A percentile compares a stretch with the other conserved stretches of the same genome.
phyloP scores from a whole-genome alignment of 2,113 vertebrate species.

The Leucopternis melanops region DNA sequence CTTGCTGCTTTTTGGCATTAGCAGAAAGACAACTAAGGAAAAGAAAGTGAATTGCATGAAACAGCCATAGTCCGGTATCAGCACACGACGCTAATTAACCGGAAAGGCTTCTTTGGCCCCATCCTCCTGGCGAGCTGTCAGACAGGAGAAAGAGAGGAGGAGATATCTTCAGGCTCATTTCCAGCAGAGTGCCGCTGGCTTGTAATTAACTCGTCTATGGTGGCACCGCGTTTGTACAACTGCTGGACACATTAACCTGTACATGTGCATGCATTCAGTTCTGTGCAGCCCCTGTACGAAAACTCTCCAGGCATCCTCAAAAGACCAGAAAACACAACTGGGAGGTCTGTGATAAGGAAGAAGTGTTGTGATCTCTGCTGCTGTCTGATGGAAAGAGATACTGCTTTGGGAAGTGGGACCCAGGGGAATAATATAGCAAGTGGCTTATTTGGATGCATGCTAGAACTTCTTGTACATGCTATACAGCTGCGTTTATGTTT shows the following conservation, averaged over 20 bases:
- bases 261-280: fast-evolving
- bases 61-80: background rate
- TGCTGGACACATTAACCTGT: background rate
- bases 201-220: background rate
- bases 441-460: background rate
- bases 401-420: background rate
- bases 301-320: background rate
- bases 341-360: background rate
- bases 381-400: background rate
- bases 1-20: background rate
- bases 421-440: background rate
- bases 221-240: background rate
- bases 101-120: background rate
- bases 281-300: fast-evolving
- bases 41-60: background rate
- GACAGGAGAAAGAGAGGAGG: background rate
- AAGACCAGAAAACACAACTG: background rate
- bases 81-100: background rate
- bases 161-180: background rate
- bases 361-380: background rate
- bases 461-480: background rate
- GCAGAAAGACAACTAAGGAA: background rate
- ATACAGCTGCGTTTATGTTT: background rate
- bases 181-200: background rate
- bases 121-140: background rate